Evolutionary conservation across 2,888 invertebrate species (phyloP), one percentile per base, ranked within the genome.

Genomic region (Heteropelma amictum): DNA sequence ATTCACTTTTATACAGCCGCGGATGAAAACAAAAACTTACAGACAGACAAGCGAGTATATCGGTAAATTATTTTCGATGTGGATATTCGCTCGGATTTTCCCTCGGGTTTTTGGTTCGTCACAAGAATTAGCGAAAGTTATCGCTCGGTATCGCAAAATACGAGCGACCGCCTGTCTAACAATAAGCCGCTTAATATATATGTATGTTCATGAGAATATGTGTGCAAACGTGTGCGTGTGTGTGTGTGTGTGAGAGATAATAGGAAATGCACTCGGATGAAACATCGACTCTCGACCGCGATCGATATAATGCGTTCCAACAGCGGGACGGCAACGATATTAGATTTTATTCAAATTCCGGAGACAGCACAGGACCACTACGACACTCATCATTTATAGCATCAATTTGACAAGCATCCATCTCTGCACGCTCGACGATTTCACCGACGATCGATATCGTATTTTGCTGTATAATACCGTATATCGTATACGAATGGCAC

Each of bases 331-430:
- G 33, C 33, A 33, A 33, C 53, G 40, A 45, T 65, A 65, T 65
- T 65, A 33, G 45, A 35, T 33, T 65, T 65, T 21, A 65, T 65
- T 54, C 42, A 65, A 54, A 54, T 54, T 54, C 28, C 51, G 40
- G 28, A 26, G 23, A 30, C 40, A 35, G 23, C 47, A 7, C 10
- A 14, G 49, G 38, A 51, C 51, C 49, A 35, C 28, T 42, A 40
- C 26, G 26, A 12, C n/a, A 38, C 23, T 61, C 45, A 12, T 21
- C 23, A 49, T 61, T 61, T 61, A 61, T 38, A 38, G 38, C 38
- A 49, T 23, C 47, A 61, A 35, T 61, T 61, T 61, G 33, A 61
- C 33, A 35, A 61, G 33, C 4, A 61, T 47, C 33, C 61, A 14
- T 30, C 28, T 30, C 30, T 23, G 38, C n/a, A 38, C n/a, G 14